A percentile compares a stretch with the other conserved stretches of the same genome.
phyloP scores from a whole-genome alignment of 2,797 vertebrate species.

The Cryptoprocta ferox region DNA sequence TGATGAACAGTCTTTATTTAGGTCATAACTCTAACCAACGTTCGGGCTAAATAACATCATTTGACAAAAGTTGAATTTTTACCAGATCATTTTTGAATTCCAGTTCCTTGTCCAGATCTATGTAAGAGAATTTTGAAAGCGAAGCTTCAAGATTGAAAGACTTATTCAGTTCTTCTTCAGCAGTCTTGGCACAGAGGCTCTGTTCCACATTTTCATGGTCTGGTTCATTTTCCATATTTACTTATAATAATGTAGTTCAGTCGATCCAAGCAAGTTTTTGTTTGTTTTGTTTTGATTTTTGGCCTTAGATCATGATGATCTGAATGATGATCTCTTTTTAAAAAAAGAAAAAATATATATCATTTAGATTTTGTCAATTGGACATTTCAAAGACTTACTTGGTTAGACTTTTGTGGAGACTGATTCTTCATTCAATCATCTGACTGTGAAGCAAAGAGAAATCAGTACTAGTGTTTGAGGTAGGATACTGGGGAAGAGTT shows the following conservation, averaged over 20 bases:
- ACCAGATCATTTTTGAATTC: conserved; percentile 87
- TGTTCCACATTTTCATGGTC: conserved; percentile 75
- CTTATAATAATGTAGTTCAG: conserved; percentile 27
- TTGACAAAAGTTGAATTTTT: conserved; percentile 58
- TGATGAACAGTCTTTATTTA: background rate
- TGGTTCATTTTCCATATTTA: conserved; percentile 80
- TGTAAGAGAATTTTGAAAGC: conserved; percentile 81
- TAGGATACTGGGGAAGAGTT: background rate
- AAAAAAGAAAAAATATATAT: conserved; percentile 9
- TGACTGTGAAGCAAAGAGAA: background rate
- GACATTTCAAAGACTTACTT: conserved; percentile 42
- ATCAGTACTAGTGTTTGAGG: background rate
- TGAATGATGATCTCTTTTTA: conserved; percentile 48
- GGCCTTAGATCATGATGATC: conserved; percentile 27
- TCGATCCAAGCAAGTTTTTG: conserved; percentile 13
- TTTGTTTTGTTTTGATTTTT: background rate
- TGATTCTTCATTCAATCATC: background rate
- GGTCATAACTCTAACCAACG: background rate
- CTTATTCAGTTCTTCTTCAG: conserved; percentile 81
- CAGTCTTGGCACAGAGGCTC: background rate
- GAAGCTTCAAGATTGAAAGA: conserved; percentile 75
- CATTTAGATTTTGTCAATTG: conserved; percentile 13
- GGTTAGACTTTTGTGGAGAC: background rate
- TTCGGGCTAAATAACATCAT: background rate
- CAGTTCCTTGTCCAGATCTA: conserved; percentile 88